These are phyloP conservation scores for Manis javanica DNA, from an alignment of 2,797 vertebrate genomes.

Conservation along the genomic window DNA sequence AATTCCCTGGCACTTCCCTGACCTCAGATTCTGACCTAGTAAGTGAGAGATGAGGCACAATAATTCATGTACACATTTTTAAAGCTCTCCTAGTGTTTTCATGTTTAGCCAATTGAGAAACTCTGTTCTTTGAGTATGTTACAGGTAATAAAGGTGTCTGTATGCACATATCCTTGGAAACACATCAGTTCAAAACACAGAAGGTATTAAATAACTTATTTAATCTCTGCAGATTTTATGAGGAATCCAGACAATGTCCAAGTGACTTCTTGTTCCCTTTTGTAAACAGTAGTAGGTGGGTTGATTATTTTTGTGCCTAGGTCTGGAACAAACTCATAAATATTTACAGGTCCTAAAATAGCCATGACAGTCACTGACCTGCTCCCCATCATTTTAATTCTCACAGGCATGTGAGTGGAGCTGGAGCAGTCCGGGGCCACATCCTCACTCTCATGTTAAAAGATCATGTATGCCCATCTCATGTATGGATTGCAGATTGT, in stretches of 20 bases:
- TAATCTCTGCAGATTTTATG: neutral
- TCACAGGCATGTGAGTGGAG: neutral
- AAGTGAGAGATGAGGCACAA: neutral
- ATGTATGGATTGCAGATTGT: neutral
- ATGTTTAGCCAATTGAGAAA: neutral
- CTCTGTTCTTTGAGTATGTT: neutral
- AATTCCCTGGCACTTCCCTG: neutral
- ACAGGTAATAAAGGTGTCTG: neutral
- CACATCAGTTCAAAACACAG: neutral
- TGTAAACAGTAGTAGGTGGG: neutral
- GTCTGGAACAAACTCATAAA: neutral
- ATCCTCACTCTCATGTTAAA: neutral
- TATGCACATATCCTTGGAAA: neutral
- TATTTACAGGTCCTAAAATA: neutral
- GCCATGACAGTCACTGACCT: neutral
- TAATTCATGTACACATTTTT: neutral
- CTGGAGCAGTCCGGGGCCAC: neutral
- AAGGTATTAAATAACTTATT: neutral
- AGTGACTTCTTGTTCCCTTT: neutral
- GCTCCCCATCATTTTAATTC: neutral
- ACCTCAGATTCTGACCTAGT: neutral
- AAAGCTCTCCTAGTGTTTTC: neutral
- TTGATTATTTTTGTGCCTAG: neutral
- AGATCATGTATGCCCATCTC: fast-evolving
- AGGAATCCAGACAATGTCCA: neutral